These are phyloP conservation scores for Fregata magnificens DNA, from an alignment of 2,113 vertebrate species.

Conservation along the genomic window DNA sequence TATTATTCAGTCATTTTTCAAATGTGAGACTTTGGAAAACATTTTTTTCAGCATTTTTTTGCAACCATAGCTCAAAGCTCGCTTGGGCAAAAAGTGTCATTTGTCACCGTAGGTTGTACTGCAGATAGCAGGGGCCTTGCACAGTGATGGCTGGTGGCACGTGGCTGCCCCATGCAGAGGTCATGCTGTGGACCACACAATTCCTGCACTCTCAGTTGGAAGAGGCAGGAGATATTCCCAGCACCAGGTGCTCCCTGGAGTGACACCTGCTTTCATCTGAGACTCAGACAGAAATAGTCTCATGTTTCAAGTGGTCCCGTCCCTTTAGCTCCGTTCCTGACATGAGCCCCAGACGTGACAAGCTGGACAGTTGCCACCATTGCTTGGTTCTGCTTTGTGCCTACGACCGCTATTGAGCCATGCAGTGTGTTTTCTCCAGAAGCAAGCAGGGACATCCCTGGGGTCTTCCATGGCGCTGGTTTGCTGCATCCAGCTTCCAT, in stretches of 20 bases:
- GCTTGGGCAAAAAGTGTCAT: neutral
- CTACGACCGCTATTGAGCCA: neutral
- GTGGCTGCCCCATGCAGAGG: neutral
- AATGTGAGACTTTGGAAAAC: neutral
- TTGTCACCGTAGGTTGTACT: neutral
- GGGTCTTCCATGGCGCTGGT: neutral
- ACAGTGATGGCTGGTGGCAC: neutral
- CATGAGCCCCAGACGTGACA: neutral
- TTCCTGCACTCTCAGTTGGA: neutral
- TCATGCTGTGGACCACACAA: neutral
- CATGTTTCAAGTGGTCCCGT: neutral
- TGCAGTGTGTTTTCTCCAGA: neutral
- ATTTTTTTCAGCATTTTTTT: neutral
- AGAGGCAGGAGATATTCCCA: neutral
- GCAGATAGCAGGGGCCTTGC: neutral
- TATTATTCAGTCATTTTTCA: neutral
- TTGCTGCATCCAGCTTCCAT: neutral
- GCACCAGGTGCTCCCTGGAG: neutral
- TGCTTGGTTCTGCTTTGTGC: neutral
- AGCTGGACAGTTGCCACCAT: neutral
- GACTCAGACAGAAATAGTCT: neutral
- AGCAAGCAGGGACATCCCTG: neutral
- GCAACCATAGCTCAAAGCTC: neutral
- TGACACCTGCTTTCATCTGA: neutral
- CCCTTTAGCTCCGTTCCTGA: neutral